Evolutionary conservation across 2,113 vertebrate genomes (phyloP), one percentile per base, ranked within the genome.

Genomic region (Microcebus ravelobensis): DNA sequence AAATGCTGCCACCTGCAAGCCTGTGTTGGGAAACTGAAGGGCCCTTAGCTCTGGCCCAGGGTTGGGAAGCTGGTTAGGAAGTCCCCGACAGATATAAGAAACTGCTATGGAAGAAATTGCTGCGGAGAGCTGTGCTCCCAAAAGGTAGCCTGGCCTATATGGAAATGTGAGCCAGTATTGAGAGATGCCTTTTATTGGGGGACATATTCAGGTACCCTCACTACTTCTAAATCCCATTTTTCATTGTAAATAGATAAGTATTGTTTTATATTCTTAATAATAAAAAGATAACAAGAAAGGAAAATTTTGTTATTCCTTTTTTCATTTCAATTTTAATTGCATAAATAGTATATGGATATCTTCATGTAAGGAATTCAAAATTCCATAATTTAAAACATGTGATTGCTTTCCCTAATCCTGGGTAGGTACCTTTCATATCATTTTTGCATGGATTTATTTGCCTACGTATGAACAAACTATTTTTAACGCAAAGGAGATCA

Each of bases 261-360:
- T 50, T 59, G 25, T 67, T 88, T 63, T 59, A 90, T 65, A 76
- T 90, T 90, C 59, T 31, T 85, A 91, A 63, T 17, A 55, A 48
- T 84, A 95, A 91, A 96, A 73, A 77, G 3, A 74, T 34, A 82
- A 48, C 2, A 36, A 79, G 48, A 77, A 59, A 65, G 15, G 13
- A 87, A 85, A 91, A 61, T 74, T 27, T 20, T 71, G 39, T 80
- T 86, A 31, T 48, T 96, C 29, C 15, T 91, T 76, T 87, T 92
- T 14, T 93, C 34, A 57, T 61, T 88, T 96, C 39, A 71, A 39
- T 59, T 42, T 82, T 71, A 74, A 71, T 36, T 81, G 11, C 21
- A 63, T 80, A 73, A 63, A 70, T 52, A 68, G 10, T 55, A 42
- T 52, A 10, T 61, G 23, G 12, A 61, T 82, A 77, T 65, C 89